phyloP scores from a whole-genome alignment of 2,113 vertebrate species.

The Zapornia atra region DNA sequence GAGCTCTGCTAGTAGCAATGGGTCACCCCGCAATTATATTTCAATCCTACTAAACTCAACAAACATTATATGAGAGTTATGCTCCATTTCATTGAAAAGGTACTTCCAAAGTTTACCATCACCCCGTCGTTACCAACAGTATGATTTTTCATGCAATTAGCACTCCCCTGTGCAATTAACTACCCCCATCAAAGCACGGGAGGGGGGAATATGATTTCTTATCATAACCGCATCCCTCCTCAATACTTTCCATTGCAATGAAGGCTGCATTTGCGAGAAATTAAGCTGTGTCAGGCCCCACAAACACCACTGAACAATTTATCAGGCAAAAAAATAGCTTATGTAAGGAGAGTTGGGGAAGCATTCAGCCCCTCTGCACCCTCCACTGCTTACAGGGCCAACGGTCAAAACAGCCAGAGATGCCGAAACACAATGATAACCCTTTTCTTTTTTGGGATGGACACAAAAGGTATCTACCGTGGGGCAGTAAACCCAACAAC shows the following conservation, averaged over 20 bases:
- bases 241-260: slow-evolving; percentile 77
- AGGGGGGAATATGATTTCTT: slow-evolving; percentile 59
- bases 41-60: not conserved
- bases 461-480: not conserved
- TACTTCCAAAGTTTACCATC: slow-evolving; percentile 24
- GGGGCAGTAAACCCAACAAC: too few relatives aligned
- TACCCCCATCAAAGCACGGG: slow-evolving; percentile 59
- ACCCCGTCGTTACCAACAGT: slow-evolving; percentile 7
- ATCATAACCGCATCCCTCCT: slow-evolving; percentile 78
- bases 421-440: not conserved
- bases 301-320: slow-evolving; percentile 68
- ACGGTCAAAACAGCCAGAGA: not conserved
- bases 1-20: not conserved
- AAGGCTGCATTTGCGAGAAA: slow-evolving; percentile 70
- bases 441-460: not conserved
- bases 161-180: slow-evolving; percentile 9
- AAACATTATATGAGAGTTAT: not conserved
- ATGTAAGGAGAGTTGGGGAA: not conserved
- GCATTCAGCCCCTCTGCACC: not conserved
- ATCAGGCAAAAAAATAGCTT: slow-evolving; percentile 69
- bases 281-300: not conserved
- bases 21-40: not conserved
- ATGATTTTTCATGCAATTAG: slow-evolving; percentile 83
- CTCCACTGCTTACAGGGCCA: not conserved
- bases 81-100: not conserved